phyloP scores from a whole-genome alignment of 2,888 invertebrate genomes.

The Leistus spinibarbis region DNA sequence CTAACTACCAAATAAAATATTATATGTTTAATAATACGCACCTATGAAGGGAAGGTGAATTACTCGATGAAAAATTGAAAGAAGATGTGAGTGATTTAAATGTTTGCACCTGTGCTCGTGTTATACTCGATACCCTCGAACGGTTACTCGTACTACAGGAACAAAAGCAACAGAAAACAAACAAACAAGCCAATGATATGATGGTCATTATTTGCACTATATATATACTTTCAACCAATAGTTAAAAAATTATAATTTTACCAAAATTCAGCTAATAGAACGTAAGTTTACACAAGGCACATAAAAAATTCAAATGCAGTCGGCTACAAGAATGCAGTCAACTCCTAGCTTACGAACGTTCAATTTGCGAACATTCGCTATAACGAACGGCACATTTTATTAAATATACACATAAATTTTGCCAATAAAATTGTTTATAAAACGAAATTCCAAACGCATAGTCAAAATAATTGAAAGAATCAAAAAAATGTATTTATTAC shows the following conservation, averaged over 20 bases:
- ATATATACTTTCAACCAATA: not conserved
- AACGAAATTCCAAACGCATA: too few relatives aligned
- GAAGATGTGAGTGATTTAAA: slow-evolving; percentile 61
- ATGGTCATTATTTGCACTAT: not conserved
- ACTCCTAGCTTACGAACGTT: too few relatives aligned
- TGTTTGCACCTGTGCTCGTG: slow-evolving; percentile 62
- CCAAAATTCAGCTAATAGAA: too few relatives aligned
- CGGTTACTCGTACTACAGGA: slow-evolving; percentile 58
- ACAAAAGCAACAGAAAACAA: slow-evolving; percentile 21
- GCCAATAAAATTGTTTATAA: too few relatives aligned
- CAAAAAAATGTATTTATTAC: too few relatives aligned
- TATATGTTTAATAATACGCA: slow-evolving; percentile 48
- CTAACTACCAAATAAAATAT: not conserved
- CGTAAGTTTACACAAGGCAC: too few relatives aligned
- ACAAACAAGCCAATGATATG: slow-evolving; percentile 6
- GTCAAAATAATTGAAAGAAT: too few relatives aligned
- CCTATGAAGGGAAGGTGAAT: slow-evolving; percentile 57
- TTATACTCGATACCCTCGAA: slow-evolving; percentile 63
- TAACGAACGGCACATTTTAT: too few relatives aligned
- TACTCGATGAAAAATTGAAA: slow-evolving; percentile 61
- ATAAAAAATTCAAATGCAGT: too few relatives aligned
- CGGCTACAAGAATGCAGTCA: too few relatives aligned
- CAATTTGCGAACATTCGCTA: too few relatives aligned
- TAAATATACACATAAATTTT: too few relatives aligned
- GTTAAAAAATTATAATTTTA: not conserved